Conservation (phyloP, 1,140 invertebrate genomes). For the Drosophila athabasca region DNA sequence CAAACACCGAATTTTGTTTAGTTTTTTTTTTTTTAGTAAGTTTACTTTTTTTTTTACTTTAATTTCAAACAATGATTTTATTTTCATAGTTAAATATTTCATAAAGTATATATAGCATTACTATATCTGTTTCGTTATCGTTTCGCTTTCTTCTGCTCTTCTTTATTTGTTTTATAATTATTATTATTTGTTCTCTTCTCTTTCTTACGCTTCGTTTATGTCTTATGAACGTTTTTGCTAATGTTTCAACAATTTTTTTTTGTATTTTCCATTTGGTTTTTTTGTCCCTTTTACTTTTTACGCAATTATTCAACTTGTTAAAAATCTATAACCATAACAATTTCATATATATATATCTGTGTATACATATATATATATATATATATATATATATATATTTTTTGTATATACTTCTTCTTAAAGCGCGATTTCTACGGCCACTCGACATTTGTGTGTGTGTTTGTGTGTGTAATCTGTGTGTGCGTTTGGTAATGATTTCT, state of each 20-base stretch:
- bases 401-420: slow-evolving; percentile 66
- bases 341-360: slow-evolving; percentile 71
- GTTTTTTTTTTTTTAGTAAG: slow-evolving; percentile 42
- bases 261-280: slow-evolving; percentile 34
- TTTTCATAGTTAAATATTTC: slow-evolving; percentile 78
- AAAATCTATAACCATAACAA: slow-evolving; percentile 83
- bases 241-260: slow-evolving; percentile 80
- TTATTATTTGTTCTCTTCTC: slow-evolving; percentile 45
- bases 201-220: slow-evolving; percentile 48
- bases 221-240: slow-evolving; percentile 74
- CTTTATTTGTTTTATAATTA: slow-evolving; percentile 33
- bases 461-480: slow-evolving; percentile 36
- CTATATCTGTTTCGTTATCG: slow-evolving; percentile 65
- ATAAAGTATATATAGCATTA: slow-evolving; percentile 79
- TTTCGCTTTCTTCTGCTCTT: slow-evolving; percentile 50
- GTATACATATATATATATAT: slow-evolving; percentile 62
- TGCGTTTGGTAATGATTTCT: slow-evolving; percentile 22
- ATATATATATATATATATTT: slow-evolving; percentile 63
- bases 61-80: slow-evolving; percentile 81
- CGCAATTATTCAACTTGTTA: slow-evolving; percentile 82
- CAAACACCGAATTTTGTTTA: slow-evolving; percentile 54
- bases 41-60: slow-evolving; percentile 68
- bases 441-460: slow-evolving; percentile 49
- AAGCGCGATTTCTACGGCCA: slow-evolving; percentile 69
- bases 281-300: slow-evolving; percentile 62